phyloP scores from a whole-genome alignment of 2,888 invertebrate species.

The Cylloceria caligata region DNA sequence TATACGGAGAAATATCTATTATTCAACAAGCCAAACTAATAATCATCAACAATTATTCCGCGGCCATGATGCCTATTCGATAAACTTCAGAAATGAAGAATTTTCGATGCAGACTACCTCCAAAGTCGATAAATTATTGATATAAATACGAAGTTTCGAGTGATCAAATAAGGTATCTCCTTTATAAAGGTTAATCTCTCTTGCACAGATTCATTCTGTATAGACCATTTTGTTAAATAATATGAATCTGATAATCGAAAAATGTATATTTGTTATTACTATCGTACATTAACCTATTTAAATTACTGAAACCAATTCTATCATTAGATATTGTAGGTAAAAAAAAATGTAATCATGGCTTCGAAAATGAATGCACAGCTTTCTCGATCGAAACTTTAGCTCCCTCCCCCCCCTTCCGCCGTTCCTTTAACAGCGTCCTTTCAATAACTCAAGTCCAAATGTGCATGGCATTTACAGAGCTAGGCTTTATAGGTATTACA shows the following conservation, averaged over 20 bases:
- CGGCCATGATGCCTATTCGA: constrained; percentile 23
- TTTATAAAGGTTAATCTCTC: too few species aligned
- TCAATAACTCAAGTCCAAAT: not conserved
- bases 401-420: too few species aligned
- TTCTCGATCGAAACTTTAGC: too few species aligned
- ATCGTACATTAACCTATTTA: too few species aligned
- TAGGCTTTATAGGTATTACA: too few species aligned
- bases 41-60: constrained; percentile 50
- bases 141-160: not conserved
- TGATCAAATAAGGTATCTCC: too few species aligned
- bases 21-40: constrained; percentile 37
- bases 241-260: not conserved
- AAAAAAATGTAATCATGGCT: too few species aligned
- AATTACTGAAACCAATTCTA: not conserved
- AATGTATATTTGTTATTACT: too few species aligned
- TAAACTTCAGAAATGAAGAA: constrained; percentile 27
- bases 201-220: not conserved
- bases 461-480: not conserved
- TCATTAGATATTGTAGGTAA: too few species aligned
- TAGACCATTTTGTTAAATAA: not conserved
- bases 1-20: constrained; percentile 14
- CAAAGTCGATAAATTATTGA: constrained; percentile 37
- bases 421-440: not conserved
- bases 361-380: too few species aligned
- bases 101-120: constrained; percentile 38